phyloP scores from a whole-genome alignment of 2,797 vertebrate species.

The Selene dorsalis region DNA sequence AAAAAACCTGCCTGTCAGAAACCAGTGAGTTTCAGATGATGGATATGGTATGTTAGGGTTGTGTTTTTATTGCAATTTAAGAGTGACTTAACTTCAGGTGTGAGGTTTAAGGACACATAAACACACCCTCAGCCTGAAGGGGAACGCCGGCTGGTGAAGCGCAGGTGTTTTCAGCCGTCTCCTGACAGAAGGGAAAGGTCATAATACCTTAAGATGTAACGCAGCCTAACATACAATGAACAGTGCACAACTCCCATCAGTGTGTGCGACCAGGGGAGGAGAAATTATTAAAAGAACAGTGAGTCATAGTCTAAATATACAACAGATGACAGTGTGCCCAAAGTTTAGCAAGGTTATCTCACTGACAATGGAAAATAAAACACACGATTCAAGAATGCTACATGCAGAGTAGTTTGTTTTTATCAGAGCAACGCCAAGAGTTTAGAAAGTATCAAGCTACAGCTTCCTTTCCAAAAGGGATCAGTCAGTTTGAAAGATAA shows the following conservation, averaged over 20 bases:
- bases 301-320: slow-evolving; percentile 67
- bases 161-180: slow-evolving; percentile 63
- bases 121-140: slow-evolving; percentile 44
- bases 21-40: slow-evolving; percentile 40
- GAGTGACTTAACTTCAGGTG: slow-evolving; percentile 59
- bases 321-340: slow-evolving; percentile 42
- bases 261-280: slow-evolving; percentile 43
- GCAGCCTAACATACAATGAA: slow-evolving; percentile 32
- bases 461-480: slow-evolving; percentile 52
- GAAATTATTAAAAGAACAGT: slow-evolving; percentile 46
- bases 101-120: slow-evolving; percentile 60
- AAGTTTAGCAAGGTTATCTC: slow-evolving; percentile 53
- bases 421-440: slow-evolving; percentile 28
- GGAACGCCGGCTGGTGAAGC: slow-evolving; percentile 24
- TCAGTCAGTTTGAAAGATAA: slow-evolving; percentile 53
- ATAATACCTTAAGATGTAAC: slow-evolving; percentile 29
- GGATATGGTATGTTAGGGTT: slow-evolving; percentile 44
- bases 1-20: slow-evolving; percentile 35
- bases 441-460: slow-evolving; percentile 53
- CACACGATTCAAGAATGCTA: slow-evolving; percentile 47
- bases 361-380: slow-evolving; percentile 61
- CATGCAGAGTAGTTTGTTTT: slow-evolving; percentile 48
- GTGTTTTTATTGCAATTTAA: slow-evolving; percentile 71
- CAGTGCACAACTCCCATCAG: slow-evolving; percentile 18
- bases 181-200: slow-evolving; percentile 29